Base-by-base conservation (phyloP, 2,888 invertebrate species). In the Euzetes globulus region DNA sequence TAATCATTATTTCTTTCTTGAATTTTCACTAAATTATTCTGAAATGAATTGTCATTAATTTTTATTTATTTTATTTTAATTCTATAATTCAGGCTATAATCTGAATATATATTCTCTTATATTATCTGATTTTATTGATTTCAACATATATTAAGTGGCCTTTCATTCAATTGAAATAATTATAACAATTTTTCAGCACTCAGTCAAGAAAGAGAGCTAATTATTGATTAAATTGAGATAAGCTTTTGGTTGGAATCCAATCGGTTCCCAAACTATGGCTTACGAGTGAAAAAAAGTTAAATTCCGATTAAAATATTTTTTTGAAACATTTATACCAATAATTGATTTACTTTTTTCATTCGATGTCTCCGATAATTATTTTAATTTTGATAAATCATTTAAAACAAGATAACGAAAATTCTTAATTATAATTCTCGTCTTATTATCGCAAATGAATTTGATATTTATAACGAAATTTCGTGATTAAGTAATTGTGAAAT, bases 401-500 rank as follows among this genome's bases (percentile, higher is more conserved):
- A 55, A 55, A 55, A 22, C 52, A 9, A 19, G 52, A 52, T 19
- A 52, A 52, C n/a, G 4, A 4, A 33, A 7, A 15, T 17, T 63
- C 33, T 33, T 63, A 29, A 63, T 63, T 63, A 63, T 63, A 63
- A 13, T 63, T 63, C 29, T 19, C 27, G 5, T 63, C n/a, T n/a
- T 63, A 63, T 33, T 63, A 63, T n/a, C 19, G 4, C 11, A 33
- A 63, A 63, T 33, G 4, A 63, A 63, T 63, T 9, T 27, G 33
- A 63, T 63, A 63, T 63, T 63, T 25, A n/a, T 63, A 63, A 63
- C 29, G 63, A 63, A 63, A 63, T 33, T 33, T 63, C 63, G 63
- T 63, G 63, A 63, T 63, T 63, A 27, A 33, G 63, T 63, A 33
- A 63, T 63, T 55, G 19, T 33, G 33, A 63, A 63, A 33, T 33